Conservation (phyloP, 2,888 invertebrate species). For the Carpatolechia fugitivella region DNA sequence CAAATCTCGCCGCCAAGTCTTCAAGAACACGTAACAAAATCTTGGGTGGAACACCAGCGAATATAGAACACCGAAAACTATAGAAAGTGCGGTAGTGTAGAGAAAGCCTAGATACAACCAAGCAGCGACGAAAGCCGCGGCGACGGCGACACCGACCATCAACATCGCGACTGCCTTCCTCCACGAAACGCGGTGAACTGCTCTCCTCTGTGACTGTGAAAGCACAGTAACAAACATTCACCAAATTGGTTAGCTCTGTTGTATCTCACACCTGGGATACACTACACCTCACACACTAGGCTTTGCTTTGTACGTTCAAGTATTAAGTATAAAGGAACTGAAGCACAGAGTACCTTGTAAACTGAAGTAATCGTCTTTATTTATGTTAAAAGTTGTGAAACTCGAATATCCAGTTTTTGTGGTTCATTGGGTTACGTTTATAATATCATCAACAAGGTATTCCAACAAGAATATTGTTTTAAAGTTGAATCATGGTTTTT, state of each 20-base stretch:
- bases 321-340: too few relatives aligned
- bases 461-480: too few relatives aligned
- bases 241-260: not conserved
- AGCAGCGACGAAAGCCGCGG: conserved; percentile 62
- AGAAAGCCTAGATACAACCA: conserved; percentile 80
- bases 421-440: not conserved
- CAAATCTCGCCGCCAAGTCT: conserved; percentile 86
- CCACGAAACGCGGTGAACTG: conserved; percentile 72
- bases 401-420: not conserved
- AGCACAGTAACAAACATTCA: conserved; percentile 22
- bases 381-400: not conserved
- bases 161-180: conserved; percentile 69
- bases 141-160: conserved; percentile 58
- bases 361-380: too few relatives aligned
- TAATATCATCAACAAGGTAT: too few relatives aligned
- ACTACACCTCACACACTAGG: not conserved
- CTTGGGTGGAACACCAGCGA: conserved; percentile 83
- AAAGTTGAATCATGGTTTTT: too few relatives aligned
- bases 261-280: not conserved
- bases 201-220: conserved; percentile 32
- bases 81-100: conserved; percentile 80
- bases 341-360: too few relatives aligned
- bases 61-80: conserved; percentile 81
- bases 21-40: conserved; percentile 88
- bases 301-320: not conserved